Percentiles rank a stretch among this genome's conserved stretches.
Evolutionary conservation across 1,140 invertebrate species (phyloP).

Genomic region (Pectinophora gossypiella): DNA sequence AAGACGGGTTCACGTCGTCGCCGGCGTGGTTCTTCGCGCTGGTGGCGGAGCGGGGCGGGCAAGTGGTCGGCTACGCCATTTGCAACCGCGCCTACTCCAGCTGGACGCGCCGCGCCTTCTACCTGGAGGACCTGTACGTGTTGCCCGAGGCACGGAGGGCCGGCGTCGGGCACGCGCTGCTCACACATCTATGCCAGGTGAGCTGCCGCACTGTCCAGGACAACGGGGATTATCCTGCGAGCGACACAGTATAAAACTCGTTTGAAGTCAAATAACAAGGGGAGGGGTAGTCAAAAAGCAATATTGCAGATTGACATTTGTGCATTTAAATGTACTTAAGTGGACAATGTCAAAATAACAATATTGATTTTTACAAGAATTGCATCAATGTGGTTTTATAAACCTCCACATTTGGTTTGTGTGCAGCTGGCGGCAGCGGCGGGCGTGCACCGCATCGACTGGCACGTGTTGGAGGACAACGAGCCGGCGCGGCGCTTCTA

Average conservation of each 20-base stretch:
- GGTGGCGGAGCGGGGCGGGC: slow-evolving; percentile 30
- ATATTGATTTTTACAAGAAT: too few relatives aligned
- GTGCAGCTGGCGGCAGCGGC: slow-evolving; percentile 19
- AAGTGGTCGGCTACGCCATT: slow-evolving; percentile 31
- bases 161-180: slow-evolving; percentile 31
- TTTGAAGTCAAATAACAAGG: background rate
- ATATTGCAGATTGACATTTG: too few relatives aligned
- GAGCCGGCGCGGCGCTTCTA: slow-evolving; percentile 40
- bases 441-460: slow-evolving; percentile 38
- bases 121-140: slow-evolving; percentile 58
- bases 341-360: too few relatives aligned
- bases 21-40: slow-evolving; percentile 49
- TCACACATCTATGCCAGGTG: slow-evolving; percentile 36
- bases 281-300: too few relatives aligned
- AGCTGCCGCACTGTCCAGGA: background rate
- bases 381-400: too few relatives aligned
- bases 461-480: slow-evolving; percentile 52
- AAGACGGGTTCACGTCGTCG: slow-evolving; percentile 9
- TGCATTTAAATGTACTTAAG: too few relatives aligned
- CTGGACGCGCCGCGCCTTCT: slow-evolving; percentile 51
- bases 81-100: slow-evolving; percentile 54
- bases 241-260: too few relatives aligned
- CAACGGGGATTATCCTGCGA: too few relatives aligned
- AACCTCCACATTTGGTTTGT: background rate
- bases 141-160: slow-evolving; percentile 22